Percentiles rank a stretch among this genome's conserved stretches.
These are phyloP conservation scores for Hypothenemus hampei DNA, from an alignment of 1,140 invertebrate genomes.

Conservation along the genomic window DNA sequence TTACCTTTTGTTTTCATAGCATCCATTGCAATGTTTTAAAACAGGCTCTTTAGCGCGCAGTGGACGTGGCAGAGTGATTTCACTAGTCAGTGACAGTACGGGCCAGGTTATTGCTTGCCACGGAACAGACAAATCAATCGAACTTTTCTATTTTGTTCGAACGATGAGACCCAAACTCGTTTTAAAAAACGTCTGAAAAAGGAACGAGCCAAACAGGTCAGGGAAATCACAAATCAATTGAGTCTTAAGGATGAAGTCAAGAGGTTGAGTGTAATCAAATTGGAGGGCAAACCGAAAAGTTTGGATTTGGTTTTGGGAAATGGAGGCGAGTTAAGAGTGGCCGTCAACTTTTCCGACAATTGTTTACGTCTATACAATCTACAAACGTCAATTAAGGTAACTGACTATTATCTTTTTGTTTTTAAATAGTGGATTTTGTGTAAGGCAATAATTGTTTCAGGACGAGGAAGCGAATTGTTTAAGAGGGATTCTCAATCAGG, in stretches of 20 bases:
- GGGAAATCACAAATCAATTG: constrained; percentile 30
- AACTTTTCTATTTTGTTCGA: constrained; percentile 76
- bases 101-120: constrained; percentile 73
- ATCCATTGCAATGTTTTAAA: constrained; percentile 68
- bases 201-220: constrained; percentile 54
- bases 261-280: constrained; percentile 61
- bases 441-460: constrained; percentile 44
- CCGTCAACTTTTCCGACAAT: constrained; percentile 63
- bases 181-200: constrained; percentile 75
- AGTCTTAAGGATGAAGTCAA: constrained; percentile 70
- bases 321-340: constrained; percentile 62
- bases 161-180: constrained; percentile 66
- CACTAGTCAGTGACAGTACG: constrained; percentile 59
- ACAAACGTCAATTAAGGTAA: constrained; percentile 45
- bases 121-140: constrained; percentile 74
- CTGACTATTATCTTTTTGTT: no score
- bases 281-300: constrained; percentile 65
- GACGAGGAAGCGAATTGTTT: constrained; percentile 51
- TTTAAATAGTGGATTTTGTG: background rate
- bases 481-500: constrained; percentile 50
- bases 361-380: constrained; percentile 61
- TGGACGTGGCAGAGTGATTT: constrained; percentile 67
- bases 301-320: constrained; percentile 62
- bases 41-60: constrained; percentile 71
- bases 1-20: constrained; percentile 40